Evolutionary conservation across 2,797 vertebrate species (phyloP).

Genomic region (Oreortyx pictus): DNA sequence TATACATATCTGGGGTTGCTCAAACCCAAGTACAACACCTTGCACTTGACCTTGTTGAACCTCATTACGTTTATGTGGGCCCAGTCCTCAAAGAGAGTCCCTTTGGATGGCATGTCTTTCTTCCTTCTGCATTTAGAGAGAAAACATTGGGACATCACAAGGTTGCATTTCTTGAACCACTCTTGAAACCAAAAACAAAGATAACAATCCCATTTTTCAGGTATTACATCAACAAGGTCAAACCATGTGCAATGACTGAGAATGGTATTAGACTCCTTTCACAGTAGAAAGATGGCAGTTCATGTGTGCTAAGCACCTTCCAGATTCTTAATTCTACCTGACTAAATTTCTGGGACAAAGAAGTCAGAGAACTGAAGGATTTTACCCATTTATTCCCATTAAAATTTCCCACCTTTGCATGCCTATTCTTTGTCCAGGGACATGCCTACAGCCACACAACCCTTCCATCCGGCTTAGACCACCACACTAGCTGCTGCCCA

Average conservation of each 20-base stretch:
- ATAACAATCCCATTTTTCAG: slow-evolving; percentile 16
- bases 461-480: background rate
- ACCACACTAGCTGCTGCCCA: background rate
- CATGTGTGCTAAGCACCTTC: background rate
- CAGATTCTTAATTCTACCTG: background rate
- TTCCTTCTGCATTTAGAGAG: background rate
- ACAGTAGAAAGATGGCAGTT: background rate
- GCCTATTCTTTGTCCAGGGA: background rate
- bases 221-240: background rate
- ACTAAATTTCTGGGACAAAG: background rate
- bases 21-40: no score
- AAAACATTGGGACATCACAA: background rate
- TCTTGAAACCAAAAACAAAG: background rate
- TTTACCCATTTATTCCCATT: background rate
- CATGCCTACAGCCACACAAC: background rate
- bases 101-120: no score
- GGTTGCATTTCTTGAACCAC: background rate
- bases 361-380: background rate
- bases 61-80: no score
- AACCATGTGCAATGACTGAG: background rate
- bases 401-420: background rate
- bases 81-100: no score
- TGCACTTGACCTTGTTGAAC: no score
- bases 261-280: background rate
- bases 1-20: no score